These are phyloP conservation scores for Trachelus stipa DNA, from an alignment of 2,888 invertebrate species.

Conservation along the genomic window DNA sequence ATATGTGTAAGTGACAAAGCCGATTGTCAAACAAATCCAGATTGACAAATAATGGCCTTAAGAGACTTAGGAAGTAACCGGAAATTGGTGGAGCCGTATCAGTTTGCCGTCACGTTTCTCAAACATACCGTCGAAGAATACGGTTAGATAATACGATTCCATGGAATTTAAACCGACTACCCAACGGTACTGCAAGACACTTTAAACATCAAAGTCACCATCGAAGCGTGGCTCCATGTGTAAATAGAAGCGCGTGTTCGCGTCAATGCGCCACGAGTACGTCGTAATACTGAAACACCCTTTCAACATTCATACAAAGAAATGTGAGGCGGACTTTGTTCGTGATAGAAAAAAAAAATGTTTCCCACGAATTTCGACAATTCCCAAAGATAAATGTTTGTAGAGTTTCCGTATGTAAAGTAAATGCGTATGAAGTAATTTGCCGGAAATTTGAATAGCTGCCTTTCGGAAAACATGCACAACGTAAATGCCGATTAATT, in stretches of 20 bases:
- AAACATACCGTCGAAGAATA: slow-evolving; percentile 25
- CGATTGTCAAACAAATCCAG: background rate
- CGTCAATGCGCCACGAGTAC: background rate
- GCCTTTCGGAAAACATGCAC: too few relatives aligned
- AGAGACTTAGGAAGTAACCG: background rate
- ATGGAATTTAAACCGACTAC: background rate
- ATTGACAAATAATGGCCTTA: background rate
- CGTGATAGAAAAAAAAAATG: background rate
- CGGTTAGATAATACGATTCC: background rate
- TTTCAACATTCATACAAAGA: background rate
- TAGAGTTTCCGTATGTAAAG: too few relatives aligned
- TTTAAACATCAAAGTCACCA: slow-evolving; percentile 3
- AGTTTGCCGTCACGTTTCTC: slow-evolving; percentile 33
- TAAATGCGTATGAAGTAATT: too few relatives aligned
- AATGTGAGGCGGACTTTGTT: background rate
- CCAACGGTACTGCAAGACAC: background rate
- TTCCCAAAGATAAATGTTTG: too few relatives aligned
- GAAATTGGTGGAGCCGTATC: slow-evolving; percentile 17
- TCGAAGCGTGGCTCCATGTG: background rate
- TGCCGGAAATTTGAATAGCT: too few relatives aligned
- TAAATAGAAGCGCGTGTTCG: background rate
- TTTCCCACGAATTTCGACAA: background rate
- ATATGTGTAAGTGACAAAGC: background rate
- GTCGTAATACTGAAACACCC: background rate
- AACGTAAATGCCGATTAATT: too few relatives aligned